Conservation (phyloP, 2,113 vertebrate genomes). For the Alces alces region DNA sequence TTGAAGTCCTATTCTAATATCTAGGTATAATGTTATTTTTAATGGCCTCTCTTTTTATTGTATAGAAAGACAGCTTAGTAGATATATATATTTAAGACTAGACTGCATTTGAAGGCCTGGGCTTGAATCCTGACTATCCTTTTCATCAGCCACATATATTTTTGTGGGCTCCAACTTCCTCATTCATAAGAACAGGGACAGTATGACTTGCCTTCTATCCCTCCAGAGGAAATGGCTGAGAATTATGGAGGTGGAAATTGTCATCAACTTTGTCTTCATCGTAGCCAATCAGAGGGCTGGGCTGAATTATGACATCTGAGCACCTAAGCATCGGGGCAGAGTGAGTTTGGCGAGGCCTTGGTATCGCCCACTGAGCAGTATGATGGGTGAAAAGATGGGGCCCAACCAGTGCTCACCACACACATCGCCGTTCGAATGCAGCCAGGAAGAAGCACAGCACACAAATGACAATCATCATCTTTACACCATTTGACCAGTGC, state of each 20-base stretch:
- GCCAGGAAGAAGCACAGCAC: neutral
- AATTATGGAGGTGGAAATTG: neutral
- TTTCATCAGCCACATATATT: neutral
- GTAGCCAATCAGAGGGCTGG: neutral
- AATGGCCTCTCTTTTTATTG: neutral
- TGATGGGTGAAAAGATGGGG: rapidly evolving
- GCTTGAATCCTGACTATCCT: neutral
- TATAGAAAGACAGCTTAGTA: neutral
- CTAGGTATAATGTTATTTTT: neutral
- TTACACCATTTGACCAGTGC: neutral
- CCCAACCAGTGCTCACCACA: neutral
- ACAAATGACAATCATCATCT: neutral
- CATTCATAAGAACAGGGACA: neutral
- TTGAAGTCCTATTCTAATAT: neutral
- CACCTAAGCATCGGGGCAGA: neutral
- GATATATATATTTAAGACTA: neutral
- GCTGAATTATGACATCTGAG: neutral
- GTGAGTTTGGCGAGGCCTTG: neutral
- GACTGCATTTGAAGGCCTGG: neutral
- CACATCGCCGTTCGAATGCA: rapidly evolving
- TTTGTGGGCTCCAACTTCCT: neutral
- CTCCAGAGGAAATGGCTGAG: neutral
- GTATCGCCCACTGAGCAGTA: neutral
- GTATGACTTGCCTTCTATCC: neutral
- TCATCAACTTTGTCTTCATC: neutral